Conservation (phyloP, 2,113 vertebrate species). For the Glaucidium brasilianum region DNA sequence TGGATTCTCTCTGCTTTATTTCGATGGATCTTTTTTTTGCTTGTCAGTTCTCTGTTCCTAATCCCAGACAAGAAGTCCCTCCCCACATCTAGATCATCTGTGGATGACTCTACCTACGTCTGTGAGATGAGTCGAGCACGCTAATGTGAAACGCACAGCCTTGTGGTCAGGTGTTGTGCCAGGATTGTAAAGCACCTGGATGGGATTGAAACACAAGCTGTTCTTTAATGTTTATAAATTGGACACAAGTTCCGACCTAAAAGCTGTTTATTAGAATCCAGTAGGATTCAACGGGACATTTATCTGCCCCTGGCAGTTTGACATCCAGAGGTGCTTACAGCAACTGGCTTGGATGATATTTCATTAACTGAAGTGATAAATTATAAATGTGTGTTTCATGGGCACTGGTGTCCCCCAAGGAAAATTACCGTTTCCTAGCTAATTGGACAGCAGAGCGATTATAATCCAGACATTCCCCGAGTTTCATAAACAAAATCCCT, state of each 20-base stretch:
- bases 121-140: background rate
- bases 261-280: conserved; percentile 43
- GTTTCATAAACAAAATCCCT: conserved; percentile 30
- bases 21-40: background rate
- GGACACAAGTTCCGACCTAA: conserved; percentile 41
- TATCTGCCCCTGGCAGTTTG: conserved; percentile 27
- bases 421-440: background rate
- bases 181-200: conserved; percentile 51
- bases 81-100: background rate
- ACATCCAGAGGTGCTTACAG: conserved; percentile 41
- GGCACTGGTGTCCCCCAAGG: background rate
- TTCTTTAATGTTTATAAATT: conserved; percentile 34
- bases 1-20: background rate
- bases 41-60: background rate
- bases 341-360: background rate
- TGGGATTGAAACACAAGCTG: conserved; percentile 34
- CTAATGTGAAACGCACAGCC: background rate
- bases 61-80: background rate
- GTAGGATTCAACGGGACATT: background rate
- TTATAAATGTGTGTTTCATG: background rate
- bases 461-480: conserved; percentile 29
- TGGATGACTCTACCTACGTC: background rate
- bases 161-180: conserved; percentile 48
- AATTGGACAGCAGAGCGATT: conserved; percentile 33
- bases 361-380: conserved; percentile 42